These are phyloP conservation scores for Drosophila testacea DNA, from an alignment of 2,888 invertebrate genomes.

Conservation along the genomic window DNA sequence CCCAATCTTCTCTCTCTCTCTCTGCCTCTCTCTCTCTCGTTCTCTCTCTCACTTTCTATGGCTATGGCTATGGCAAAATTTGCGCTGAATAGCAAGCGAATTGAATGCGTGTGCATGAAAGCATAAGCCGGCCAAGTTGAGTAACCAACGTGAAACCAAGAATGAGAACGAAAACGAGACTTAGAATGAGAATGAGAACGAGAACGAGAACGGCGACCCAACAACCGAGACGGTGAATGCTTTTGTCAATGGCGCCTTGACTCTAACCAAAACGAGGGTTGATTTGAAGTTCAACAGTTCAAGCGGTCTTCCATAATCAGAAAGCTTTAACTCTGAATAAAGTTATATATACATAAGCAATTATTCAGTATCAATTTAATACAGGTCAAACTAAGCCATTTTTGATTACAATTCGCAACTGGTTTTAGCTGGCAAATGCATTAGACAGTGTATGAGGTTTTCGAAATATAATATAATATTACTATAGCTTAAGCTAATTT, in stretches of 20 bases:
- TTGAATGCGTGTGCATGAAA: constrained; percentile 69
- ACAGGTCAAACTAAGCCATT: background rate
- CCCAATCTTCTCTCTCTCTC: constrained; percentile 1
- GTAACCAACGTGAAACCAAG: constrained; percentile 8
- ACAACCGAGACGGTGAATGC: constrained; percentile 44
- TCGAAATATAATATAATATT: too few relatives aligned
- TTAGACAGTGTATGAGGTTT: background rate
- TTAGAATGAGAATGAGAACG: background rate
- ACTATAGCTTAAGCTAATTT: too few relatives aligned
- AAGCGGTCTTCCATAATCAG: too few relatives aligned
- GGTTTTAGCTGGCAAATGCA: background rate
- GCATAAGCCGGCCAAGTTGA: constrained; percentile 70
- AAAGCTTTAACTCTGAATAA: too few relatives aligned
- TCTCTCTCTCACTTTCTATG: background rate
- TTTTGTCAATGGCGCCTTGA: constrained; percentile 54
- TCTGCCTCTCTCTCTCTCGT: background rate
- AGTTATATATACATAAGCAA: too few relatives aligned
- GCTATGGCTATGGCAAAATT: constrained; percentile 15
- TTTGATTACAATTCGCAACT: background rate
- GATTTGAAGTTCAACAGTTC: background rate
- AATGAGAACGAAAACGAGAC: constrained; percentile 21
- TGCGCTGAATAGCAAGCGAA: constrained; percentile 65
- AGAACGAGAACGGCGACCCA: background rate
- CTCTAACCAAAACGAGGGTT: constrained; percentile 15
- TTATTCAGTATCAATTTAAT: too few relatives aligned